These are phyloP conservation scores for Pyrrhosoma nymphula DNA, from an alignment of 2,888 invertebrate genomes.

Conservation along the genomic window DNA sequence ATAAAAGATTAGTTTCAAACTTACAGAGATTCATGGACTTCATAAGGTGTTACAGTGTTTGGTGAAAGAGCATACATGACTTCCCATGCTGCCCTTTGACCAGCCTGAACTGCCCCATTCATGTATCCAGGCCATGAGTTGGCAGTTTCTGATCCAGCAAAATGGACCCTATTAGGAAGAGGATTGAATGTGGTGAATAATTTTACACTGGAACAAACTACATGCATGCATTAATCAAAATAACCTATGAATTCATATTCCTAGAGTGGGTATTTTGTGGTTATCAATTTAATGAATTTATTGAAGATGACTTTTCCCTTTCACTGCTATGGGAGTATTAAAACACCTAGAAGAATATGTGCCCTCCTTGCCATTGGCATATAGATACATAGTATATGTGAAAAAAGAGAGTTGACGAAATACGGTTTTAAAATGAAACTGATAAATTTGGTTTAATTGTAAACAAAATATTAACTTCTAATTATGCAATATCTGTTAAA, in stretches of 20 bases:
- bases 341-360: too few relatives aligned
- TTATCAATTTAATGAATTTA: neutral
- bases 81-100: slow-evolving; percentile 54
- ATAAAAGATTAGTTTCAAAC: neutral
- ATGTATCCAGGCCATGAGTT: slow-evolving; percentile 62
- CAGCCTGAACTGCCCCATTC: slow-evolving; percentile 55
- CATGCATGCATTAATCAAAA: neutral
- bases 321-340: too few relatives aligned
- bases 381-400: too few relatives aligned
- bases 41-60: slow-evolving; percentile 10
- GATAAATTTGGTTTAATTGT: too few relatives aligned
- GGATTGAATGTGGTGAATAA: neutral
- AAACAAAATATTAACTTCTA: too few relatives aligned
- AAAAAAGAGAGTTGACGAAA: too few relatives aligned
- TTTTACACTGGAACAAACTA: neutral
- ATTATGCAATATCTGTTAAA: too few relatives aligned
- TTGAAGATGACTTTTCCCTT: neutral
- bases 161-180: neutral
- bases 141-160: slow-evolving; percentile 64
- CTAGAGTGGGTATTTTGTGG: neutral
- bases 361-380: too few relatives aligned
- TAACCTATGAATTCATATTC: neutral
- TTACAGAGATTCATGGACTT: slow-evolving; percentile 56
- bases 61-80: slow-evolving; percentile 48
- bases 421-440: too few relatives aligned